Base-by-base conservation (phyloP, 92 coral and sea anemone species). In the Nematostella vectensis region DNA sequence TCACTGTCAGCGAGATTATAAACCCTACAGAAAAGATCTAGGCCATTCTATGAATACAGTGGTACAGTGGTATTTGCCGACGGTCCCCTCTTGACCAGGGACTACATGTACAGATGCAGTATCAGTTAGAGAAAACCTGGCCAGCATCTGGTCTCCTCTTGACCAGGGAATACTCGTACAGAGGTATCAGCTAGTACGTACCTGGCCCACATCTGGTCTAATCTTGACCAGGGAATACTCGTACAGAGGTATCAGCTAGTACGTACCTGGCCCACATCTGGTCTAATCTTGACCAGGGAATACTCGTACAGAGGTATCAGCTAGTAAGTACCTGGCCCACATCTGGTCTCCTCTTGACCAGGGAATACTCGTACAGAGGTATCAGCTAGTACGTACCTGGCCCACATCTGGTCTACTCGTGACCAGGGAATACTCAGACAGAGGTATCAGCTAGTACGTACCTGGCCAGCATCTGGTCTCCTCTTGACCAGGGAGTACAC, bases 351-450 rank as follows among this genome's bases (percentile, higher is more conserved):
- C 79, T 58, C 24, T 59, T 63, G 17, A 86, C 84, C 57, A 78
- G 71, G 13, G 98, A 91, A 68, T 91, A 85, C 50, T 85, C 85
- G 50, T 91, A 85, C 16, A 91, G 43, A 10, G 98, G 98, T 17
- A 85, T 86, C 24, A 91, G 80, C n/a, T n/a, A n/a, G n/a, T n/a
- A 33, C 40, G 15, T 6, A 33, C 88, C 89, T 66, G 76, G n/a
- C 65, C 67, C 20, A 63, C 19, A 31, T 59, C 68, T 25, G 76
- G 80, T 42, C 69, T 55, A 10, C 79, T 58, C 24, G 55, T 63
- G 17, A 86, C 84, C 57, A 78, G 71, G 13, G 98, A 91, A 68
- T 91, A 85, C 50, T 85, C 85, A 53, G 85, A 85, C 16, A 91
- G 43, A 10, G 98, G 98, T 17, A 85, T 86, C 24, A 91, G 80